A percentile compares a stretch with the other conserved stretches of the same genome.
Evolutionary conservation across 64 coral and sea anemone species (phyloP).

Genomic region (Dendrophyllia cribrosa): DNA sequence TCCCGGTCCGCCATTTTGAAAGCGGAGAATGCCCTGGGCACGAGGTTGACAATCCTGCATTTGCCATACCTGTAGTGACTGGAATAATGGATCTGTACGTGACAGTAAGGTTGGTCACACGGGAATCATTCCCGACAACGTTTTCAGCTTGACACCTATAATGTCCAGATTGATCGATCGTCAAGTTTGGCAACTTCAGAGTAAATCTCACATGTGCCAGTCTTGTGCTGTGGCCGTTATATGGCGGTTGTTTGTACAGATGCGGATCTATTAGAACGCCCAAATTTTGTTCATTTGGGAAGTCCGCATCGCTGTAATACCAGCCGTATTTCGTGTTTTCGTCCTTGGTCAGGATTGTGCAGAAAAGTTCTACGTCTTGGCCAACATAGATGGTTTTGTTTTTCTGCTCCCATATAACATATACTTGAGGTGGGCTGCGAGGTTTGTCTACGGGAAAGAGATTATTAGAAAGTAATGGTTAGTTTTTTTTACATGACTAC

Average conservation of each 20-base stretch:
- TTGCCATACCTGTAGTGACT: background rate
- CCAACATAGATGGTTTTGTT: background rate
- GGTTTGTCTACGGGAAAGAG: background rate
- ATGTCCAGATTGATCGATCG: background rate
- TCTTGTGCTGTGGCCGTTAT: background rate
- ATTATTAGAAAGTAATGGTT: background rate
- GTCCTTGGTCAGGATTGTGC: background rate
- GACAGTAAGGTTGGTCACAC: constrained; percentile 25
- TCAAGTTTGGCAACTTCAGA: constrained; percentile 2
- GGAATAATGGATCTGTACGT: background rate
- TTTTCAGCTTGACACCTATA: constrained; percentile 46
- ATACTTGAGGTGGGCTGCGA: background rate
- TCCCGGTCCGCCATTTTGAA: no score
- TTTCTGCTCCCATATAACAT: background rate
- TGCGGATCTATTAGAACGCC: background rate
- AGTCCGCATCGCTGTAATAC: background rate
- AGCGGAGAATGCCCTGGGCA: no score
- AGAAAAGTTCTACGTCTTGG: background rate
- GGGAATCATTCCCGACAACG: background rate
- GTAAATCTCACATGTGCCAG: background rate
- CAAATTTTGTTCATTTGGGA: background rate
- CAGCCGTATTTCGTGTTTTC: background rate
- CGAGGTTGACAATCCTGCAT: no score
- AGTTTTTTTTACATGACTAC: no score
- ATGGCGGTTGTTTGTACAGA: background rate